phyloP scores from a whole-genome alignment of 2,113 vertebrate species.

The Ondatra zibethicus region DNA sequence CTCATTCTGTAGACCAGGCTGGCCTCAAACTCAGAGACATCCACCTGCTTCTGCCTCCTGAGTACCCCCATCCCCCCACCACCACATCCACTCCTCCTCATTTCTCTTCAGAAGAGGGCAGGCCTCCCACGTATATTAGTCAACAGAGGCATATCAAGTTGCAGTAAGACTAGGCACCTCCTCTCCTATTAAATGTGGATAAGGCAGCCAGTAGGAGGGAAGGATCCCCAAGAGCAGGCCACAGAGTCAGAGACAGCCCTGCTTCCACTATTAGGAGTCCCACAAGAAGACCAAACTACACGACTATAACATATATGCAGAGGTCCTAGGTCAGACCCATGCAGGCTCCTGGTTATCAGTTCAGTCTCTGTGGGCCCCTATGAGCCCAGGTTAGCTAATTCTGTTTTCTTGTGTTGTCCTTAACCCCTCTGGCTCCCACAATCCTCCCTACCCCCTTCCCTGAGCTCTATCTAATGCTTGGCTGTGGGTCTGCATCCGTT shows the following conservation, averaged over 20 bases:
- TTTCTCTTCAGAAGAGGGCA: background rate
- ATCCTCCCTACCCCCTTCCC: background rate
- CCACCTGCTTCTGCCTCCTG: too few species aligned
- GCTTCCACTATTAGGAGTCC: background rate
- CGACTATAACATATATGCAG: background rate
- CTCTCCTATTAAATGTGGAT: background rate
- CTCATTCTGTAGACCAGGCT: too few species aligned
- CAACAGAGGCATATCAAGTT: background rate
- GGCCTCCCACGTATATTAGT: background rate
- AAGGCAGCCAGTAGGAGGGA: background rate
- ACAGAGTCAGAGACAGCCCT: background rate
- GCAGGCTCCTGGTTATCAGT: background rate
- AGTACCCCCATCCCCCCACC: too few species aligned
- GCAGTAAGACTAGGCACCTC: background rate
- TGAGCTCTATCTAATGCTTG: background rate
- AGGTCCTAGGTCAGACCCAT: background rate
- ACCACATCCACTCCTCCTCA: background rate
- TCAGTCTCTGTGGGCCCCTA: background rate
- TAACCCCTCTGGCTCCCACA: background rate
- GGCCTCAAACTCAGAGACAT: too few species aligned
- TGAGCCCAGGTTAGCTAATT: background rate
- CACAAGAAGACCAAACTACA: background rate
- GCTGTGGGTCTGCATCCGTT: background rate
- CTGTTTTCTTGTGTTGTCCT: background rate
- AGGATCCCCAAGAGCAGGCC: background rate